Percentiles rank a stretch among this genome's conserved stretches.
phyloP scores from a whole-genome alignment of 2,797 vertebrate species.

The Hippoglossus hippoglossus region DNA sequence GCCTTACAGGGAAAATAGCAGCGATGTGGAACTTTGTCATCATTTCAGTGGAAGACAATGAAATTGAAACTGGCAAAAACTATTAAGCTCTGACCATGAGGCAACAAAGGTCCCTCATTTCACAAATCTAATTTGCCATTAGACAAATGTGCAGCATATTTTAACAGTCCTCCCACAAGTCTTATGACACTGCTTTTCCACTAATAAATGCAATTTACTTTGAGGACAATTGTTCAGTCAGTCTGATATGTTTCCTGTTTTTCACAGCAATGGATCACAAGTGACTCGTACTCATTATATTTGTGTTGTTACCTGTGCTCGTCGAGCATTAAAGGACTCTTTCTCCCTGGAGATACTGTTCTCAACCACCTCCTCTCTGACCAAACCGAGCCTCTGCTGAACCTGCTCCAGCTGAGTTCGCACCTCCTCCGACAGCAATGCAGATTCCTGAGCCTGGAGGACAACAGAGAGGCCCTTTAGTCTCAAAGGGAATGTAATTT shows the following conservation, averaged over 20 bases:
- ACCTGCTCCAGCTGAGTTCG: constrained; percentile 91
- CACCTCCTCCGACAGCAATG: constrained; percentile 91
- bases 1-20: no score
- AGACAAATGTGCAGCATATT: constrained; percentile 4
- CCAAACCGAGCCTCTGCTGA: constrained; percentile 91
- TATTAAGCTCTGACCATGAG: background rate
- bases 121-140: constrained; percentile 1
- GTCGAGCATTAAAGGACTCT: constrained; percentile 95
- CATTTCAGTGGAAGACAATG: background rate
- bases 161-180: background rate
- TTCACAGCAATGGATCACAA: background rate
- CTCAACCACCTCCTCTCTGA: constrained; percentile 94
- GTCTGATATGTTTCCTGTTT: background rate
- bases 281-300: background rate
- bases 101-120: background rate
- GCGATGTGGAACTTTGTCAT: no score
- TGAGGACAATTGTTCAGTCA: no score
- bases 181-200: background rate
- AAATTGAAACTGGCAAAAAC: background rate
- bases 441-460: constrained; percentile 91
- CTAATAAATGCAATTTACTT: background rate
- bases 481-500: background rate
- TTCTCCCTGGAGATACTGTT: constrained; percentile 97
- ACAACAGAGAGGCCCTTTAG: background rate
- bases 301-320: constrained; percentile 89